These are phyloP conservation scores for Boloria euphrosyne DNA, from an alignment of 2,888 invertebrate species.

Conservation along the genomic window DNA sequence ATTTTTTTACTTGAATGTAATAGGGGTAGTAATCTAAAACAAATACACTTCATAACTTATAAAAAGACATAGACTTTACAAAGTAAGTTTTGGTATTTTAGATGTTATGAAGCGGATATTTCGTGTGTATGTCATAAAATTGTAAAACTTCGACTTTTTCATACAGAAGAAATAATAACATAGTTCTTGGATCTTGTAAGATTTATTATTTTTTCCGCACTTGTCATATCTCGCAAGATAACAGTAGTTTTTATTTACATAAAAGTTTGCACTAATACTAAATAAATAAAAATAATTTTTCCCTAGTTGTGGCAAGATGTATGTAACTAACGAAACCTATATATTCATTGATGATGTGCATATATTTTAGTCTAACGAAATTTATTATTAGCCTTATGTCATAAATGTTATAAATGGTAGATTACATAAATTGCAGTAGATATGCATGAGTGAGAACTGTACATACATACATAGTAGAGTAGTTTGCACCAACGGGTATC, in stretches of 20 bases:
- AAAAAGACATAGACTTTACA: not conserved
- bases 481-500: slow-evolving; percentile 58
- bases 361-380: not conserved
- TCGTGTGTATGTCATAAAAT: slow-evolving; percentile 2
- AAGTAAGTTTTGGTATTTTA: not conserved
- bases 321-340: slow-evolving; percentile 35
- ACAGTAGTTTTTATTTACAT: not conserved
- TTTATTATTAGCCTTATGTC: not conserved
- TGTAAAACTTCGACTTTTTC: not conserved
- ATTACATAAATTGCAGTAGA: not conserved
- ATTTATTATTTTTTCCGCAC: not conserved
- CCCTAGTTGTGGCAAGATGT: not conserved
- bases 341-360: slow-evolving; percentile 11
- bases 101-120: not conserved
- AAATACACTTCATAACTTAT: not conserved
- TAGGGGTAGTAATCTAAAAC: too few species aligned
- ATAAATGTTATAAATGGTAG: not conserved
- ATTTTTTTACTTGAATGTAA: too few species aligned
- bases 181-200: not conserved
- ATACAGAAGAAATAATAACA: not conserved
- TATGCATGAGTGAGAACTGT: slow-evolving; percentile 30
- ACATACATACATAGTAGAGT: slow-evolving; percentile 35
- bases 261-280: not conserved
- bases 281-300: not conserved
- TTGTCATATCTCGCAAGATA: not conserved